phyloP scores from a whole-genome alignment of 2,113 vertebrate genomes.

The Lycaon pictus region DNA sequence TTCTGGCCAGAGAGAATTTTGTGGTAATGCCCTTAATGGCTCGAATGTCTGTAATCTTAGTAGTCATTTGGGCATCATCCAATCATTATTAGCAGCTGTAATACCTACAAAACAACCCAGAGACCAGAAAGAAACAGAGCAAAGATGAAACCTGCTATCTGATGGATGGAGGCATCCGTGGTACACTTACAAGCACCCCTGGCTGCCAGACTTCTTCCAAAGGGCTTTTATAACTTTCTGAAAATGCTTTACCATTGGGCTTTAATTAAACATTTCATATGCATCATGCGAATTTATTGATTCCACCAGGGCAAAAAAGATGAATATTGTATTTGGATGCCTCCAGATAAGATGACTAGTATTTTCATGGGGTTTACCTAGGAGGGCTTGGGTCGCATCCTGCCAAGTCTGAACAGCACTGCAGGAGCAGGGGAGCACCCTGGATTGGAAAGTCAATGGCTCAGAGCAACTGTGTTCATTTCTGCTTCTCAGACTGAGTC shows the following conservation, averaged over 20 bases:
- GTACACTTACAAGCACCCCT: slow-evolving; percentile 73
- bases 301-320: slow-evolving; percentile 71
- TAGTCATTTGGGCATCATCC: slow-evolving; percentile 69
- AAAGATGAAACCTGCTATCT: slow-evolving; percentile 78
- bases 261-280: slow-evolving; percentile 89
- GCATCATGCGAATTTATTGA: slow-evolving; percentile 84
- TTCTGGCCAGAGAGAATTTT: slow-evolving; percentile 76
- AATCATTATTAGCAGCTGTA: slow-evolving; percentile 77
- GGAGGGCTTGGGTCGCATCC: background rate
- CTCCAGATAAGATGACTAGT: background rate
- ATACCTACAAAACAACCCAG: slow-evolving; percentile 79
- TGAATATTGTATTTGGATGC: slow-evolving; percentile 71
- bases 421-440: background rate
- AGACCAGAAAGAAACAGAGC: slow-evolving; percentile 73
- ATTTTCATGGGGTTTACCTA: background rate
- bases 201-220: slow-evolving; percentile 83
- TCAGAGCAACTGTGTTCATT: background rate
- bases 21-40: slow-evolving; percentile 57
- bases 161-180: slow-evolving; percentile 77
- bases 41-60: slow-evolving; percentile 76
- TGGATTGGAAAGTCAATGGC: background rate
- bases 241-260: slow-evolving; percentile 82
- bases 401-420: background rate
- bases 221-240: slow-evolving; percentile 83
- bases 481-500: background rate